phyloP scores from a whole-genome alignment of 2,888 invertebrate species.

The Megaustenia siamemsis region DNA sequence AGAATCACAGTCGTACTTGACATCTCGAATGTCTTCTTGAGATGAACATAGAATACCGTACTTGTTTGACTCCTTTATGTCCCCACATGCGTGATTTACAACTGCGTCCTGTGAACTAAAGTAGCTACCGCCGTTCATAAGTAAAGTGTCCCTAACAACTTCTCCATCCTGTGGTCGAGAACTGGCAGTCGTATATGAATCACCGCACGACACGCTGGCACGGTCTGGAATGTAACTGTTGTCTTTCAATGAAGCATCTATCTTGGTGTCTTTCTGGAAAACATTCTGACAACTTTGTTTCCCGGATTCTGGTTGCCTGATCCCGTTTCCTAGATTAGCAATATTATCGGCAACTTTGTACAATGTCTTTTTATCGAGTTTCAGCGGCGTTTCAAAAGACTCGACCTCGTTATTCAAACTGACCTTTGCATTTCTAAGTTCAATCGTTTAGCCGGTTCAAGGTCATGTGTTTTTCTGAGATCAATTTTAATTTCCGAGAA shows the following conservation, averaged over 20 bases:
- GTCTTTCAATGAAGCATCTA: neutral
- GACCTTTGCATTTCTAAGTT: neutral
- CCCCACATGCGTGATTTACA: too few relatives aligned
- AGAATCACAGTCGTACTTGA: neutral
- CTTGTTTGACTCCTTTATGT: too few relatives aligned
- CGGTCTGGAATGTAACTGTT: neutral
- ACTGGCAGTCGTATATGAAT: too few relatives aligned
- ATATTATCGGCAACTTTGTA: slow-evolving; percentile 36
- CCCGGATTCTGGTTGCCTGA: neutral
- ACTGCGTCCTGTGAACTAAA: too few relatives aligned
- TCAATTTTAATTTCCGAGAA: neutral
- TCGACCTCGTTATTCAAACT: neutral
- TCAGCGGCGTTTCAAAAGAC: too few relatives aligned
- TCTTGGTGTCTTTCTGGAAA: neutral
- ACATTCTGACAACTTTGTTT: neutral
- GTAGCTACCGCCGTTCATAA: too few relatives aligned
- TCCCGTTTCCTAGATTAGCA: slow-evolving; percentile 18
- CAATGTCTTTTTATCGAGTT: neutral
- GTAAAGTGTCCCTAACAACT: too few relatives aligned
- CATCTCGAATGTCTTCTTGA: slow-evolving; percentile 29
- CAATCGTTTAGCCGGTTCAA: neutral
- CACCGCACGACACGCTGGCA: neutral
- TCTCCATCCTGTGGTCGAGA: too few relatives aligned
- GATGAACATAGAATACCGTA: neutral
- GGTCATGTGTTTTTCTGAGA: neutral